Conservation (phyloP, 2,797 vertebrate species). For the Miichthys miiuy region DNA sequence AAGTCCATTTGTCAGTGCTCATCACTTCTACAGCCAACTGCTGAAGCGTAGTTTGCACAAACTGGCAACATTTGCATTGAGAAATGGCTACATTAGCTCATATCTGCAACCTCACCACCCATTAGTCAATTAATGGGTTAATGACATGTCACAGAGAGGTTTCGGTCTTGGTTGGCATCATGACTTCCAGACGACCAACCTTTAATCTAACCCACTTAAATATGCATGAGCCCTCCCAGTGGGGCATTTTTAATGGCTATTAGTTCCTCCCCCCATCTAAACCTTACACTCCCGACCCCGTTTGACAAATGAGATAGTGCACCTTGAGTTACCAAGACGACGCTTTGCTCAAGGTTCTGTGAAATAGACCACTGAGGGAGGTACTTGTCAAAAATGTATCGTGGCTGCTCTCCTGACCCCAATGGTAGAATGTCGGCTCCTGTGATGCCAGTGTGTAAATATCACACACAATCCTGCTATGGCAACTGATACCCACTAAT, state of each 20-base stretch:
- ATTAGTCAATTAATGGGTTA: slow-evolving; percentile 82
- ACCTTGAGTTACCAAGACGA: slow-evolving; percentile 60
- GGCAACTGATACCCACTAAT: slow-evolving; percentile 29
- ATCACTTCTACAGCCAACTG: slow-evolving; percentile 10
- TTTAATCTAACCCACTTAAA: slow-evolving; percentile 78
- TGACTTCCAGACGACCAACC: slow-evolving; percentile 60
- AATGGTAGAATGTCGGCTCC: not conserved
- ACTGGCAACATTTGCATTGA: slow-evolving; percentile 50
- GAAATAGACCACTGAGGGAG: slow-evolving; percentile 46
- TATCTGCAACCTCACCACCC: slow-evolving; percentile 39
- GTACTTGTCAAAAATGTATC: slow-evolving; percentile 44
- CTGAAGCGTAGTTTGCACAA: slow-evolving; percentile 3
- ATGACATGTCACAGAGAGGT: slow-evolving; percentile 71
- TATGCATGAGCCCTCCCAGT: slow-evolving; percentile 79
- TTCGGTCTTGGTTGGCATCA: slow-evolving; percentile 46
- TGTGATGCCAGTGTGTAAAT: slow-evolving; percentile 44
- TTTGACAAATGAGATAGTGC: slow-evolving; percentile 57
- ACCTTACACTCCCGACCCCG: slow-evolving; percentile 5
- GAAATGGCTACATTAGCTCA: slow-evolving; percentile 56
- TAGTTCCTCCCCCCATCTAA: slow-evolving; percentile 28
- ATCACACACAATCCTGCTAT: slow-evolving; percentile 1
- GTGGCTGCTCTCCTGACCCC: slow-evolving; percentile 33
- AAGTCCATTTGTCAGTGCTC: slow-evolving; percentile 35
- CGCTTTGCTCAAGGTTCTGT: slow-evolving; percentile 57
- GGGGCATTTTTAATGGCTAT: slow-evolving; percentile 68